phyloP scores from a whole-genome alignment of 2,113 vertebrate genomes.

The Pelodiscus sinensis region DNA sequence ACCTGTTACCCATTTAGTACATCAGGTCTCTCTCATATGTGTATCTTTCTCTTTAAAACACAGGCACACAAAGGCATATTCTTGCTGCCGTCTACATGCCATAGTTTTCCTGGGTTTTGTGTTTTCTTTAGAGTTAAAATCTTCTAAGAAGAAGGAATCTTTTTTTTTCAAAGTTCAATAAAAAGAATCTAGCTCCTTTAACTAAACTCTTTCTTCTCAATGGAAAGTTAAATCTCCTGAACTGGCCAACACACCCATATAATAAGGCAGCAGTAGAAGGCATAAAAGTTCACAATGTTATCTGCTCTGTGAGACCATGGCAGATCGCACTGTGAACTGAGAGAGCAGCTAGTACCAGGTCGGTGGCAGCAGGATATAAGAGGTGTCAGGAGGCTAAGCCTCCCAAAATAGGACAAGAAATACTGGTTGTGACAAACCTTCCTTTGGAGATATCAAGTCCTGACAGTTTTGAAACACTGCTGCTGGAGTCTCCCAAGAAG shows the following conservation, averaged over 20 bases:
- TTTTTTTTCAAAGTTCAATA: background rate
- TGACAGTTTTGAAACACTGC: too few relatives aligned
- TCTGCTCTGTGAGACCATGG: background rate
- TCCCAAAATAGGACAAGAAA: too few relatives aligned
- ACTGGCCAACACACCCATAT: background rate
- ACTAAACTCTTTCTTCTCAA: slow-evolving; percentile 1
- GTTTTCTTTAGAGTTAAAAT: background rate
- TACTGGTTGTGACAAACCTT: too few relatives aligned
- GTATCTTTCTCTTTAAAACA: rapidly evolving
- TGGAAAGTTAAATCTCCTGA: background rate
- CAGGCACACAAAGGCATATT: background rate
- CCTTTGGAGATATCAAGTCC: too few relatives aligned
- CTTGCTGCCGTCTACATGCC: background rate
- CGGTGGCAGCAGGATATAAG: too few relatives aligned
- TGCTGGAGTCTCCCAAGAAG: too few relatives aligned
- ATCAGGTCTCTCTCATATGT: background rate
- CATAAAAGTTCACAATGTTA: background rate
- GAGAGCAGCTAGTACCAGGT: background rate
- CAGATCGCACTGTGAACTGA: background rate
- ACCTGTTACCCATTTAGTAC: background rate
- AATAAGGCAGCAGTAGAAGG: background rate
- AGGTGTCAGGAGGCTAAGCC: too few relatives aligned
- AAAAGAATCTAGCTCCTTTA: background rate
- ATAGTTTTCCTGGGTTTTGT: background rate
- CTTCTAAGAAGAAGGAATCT: background rate